A percentile compares a stretch with the other conserved stretches of the same genome.
phyloP scores from a whole-genome alignment of 2,113 vertebrate genomes.

The Delphinus delphis region DNA sequence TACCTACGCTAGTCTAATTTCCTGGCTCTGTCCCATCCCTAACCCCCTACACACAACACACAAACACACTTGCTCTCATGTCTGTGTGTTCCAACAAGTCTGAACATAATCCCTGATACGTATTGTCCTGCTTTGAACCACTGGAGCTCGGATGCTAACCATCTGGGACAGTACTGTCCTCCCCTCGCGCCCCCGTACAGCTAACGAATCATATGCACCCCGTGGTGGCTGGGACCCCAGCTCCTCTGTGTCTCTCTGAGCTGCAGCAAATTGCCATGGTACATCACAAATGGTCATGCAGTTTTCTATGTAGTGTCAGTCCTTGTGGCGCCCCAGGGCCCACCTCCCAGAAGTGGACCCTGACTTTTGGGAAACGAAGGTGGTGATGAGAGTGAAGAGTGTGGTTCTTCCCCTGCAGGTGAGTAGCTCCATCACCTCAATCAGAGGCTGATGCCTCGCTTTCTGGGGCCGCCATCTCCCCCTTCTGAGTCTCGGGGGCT shows the following conservation, averaged over 20 bases:
- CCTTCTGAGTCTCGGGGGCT: not conserved
- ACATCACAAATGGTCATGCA: not conserved
- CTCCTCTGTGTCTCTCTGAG: not conserved
- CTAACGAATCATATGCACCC: fast-evolving
- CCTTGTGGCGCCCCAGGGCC: not conserved
- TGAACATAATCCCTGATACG: not conserved
- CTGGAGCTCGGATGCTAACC: not conserved
- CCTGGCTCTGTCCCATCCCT: not conserved
- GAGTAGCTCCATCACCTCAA: not conserved
- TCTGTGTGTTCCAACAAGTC: not conserved
- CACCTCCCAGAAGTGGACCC: not conserved
- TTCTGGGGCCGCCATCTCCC: not conserved
- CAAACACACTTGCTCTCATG: not conserved
- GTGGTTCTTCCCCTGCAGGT: not conserved
- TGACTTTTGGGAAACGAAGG: not conserved
- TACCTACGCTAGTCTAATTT: not conserved
- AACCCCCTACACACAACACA: not conserved
- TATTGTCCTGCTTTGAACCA: not conserved
- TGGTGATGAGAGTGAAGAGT: too few species aligned
- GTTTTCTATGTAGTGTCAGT: not conserved
- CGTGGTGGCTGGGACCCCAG: not conserved
- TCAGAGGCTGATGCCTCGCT: not conserved
- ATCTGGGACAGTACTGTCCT: not conserved
- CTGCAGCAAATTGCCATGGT: not conserved
- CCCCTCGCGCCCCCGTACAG: not conserved